These are phyloP conservation scores for Microctonus brassicae DNA, from an alignment of 2,888 invertebrate species.

Conservation along the genomic window DNA sequence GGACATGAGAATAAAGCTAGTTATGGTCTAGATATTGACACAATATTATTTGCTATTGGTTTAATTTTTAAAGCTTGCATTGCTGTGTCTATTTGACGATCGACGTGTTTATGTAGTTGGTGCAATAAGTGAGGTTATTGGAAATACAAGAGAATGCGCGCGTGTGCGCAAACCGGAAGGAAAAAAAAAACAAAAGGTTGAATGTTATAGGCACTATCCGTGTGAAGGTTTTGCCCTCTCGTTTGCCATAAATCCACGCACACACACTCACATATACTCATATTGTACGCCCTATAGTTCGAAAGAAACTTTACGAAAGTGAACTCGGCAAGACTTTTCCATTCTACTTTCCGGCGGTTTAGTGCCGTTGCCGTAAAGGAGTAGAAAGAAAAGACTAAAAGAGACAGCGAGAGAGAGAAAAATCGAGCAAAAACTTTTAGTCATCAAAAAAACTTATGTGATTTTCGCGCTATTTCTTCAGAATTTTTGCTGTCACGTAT, in stretches of 20 bases:
- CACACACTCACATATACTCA: constrained; percentile 23
- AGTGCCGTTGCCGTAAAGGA: constrained; percentile 9
- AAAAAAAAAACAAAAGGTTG: constrained; percentile 40
- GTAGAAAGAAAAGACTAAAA: constrained; percentile 7
- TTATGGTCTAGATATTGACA: no score
- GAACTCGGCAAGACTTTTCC: constrained; percentile 45
- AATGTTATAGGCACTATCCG: constrained; percentile 37
- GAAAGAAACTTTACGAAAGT: constrained; percentile 45
- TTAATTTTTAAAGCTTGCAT: neutral
- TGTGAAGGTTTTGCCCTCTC: constrained; percentile 39
- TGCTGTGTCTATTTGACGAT: neutral
- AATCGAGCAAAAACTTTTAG: constrained; percentile 41
- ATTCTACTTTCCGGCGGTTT: constrained; percentile 44
- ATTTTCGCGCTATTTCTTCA: constrained; percentile 28
- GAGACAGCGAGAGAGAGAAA: constrained; percentile 13
- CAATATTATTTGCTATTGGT: no score
- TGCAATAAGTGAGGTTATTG: constrained; percentile 15
- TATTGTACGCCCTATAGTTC: constrained; percentile 35
- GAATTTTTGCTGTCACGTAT: constrained; percentile 24
- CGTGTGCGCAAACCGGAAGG: constrained; percentile 26
- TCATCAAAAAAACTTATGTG: constrained; percentile 43
- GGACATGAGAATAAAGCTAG: neutral
- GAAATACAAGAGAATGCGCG: constrained; percentile 20
- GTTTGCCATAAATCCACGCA: constrained; percentile 46
- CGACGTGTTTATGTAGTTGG: neutral